Evolutionary conservation across 30 jellyfish, hydroid and myxozoan species (phyloP).

Genomic region (Haliclystus octoradiatus): DNA sequence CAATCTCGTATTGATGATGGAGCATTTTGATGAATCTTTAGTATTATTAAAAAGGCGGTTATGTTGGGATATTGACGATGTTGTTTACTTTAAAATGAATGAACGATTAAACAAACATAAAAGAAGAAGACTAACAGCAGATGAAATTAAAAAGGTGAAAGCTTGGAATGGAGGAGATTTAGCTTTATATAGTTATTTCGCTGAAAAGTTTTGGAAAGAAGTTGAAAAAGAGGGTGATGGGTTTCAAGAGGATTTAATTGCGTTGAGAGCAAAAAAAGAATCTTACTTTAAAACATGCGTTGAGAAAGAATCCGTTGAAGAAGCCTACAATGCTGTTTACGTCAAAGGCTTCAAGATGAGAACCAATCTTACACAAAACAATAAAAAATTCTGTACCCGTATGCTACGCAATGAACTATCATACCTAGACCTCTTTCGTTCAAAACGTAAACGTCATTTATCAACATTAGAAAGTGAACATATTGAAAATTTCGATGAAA

Average conservation of each 20-base stretch:
- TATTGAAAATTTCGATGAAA: slow-evolving; percentile 59
- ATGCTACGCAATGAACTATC: slow-evolving; percentile 75
- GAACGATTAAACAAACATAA: slow-evolving; percentile 81
- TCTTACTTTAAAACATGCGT: slow-evolving; percentile 51
- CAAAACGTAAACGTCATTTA: slow-evolving; percentile 19
- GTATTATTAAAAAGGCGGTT: slow-evolving; percentile 81
- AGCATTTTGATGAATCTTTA: slow-evolving; percentile 93
- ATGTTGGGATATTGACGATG: slow-evolving; percentile 92
- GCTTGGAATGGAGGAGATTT: slow-evolving; percentile 87
- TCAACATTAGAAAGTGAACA: slow-evolving; percentile 53
- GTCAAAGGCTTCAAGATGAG: slow-evolving; percentile 88
- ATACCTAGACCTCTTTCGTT: slow-evolving; percentile 57
- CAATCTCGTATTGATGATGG: slow-evolving; percentile 76
- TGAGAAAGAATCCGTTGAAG: slow-evolving; percentile 73
- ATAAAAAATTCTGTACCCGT: slow-evolving; percentile 47
- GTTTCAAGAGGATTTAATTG: slow-evolving; percentile 68
- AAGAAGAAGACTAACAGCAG: slow-evolving; percentile 44
- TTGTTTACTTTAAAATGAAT: slow-evolving; percentile 79
- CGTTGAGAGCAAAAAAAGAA: slow-evolving; percentile 47
- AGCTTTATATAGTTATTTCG: slow-evolving; percentile 65
- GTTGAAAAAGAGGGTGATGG: slow-evolving; percentile 85
- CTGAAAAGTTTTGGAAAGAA: slow-evolving; percentile 75
- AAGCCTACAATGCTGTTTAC: slow-evolving; percentile 73
- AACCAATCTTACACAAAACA: slow-evolving; percentile 43
- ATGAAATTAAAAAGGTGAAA: slow-evolving; percentile 37